Percentiles rank a stretch among this genome's conserved stretches.
Evolutionary conservation across 2,888 invertebrate species (phyloP).

Genomic region (Flexamia atlantica): DNA sequence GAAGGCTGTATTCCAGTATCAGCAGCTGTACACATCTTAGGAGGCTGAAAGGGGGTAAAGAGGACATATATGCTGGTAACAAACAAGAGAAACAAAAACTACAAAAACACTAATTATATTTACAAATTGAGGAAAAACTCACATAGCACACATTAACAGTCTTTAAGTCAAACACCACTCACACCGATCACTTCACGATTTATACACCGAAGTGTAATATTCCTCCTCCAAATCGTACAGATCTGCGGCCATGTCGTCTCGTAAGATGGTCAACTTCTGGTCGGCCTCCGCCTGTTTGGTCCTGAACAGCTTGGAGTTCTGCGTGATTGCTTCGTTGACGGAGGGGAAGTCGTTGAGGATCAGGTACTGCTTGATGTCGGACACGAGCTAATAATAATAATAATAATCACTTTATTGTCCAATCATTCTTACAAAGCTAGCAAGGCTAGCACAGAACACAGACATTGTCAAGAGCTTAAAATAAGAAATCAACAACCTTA

Average conservation of each 20-base stretch:
- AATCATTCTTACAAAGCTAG: no score
- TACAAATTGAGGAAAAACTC: background rate
- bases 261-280: slow-evolving; percentile 92
- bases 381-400: no score
- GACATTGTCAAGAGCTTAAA: no score
- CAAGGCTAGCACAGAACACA: no score
- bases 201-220: slow-evolving; percentile 92
- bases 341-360: slow-evolving; percentile 99
- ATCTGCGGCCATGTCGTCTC: slow-evolving; percentile 97
- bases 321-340: slow-evolving; percentile 97
- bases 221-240: slow-evolving; percentile 95
- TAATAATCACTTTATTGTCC: no score
- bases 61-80: no score
- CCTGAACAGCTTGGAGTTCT: slow-evolving; percentile 92
- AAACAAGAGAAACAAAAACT: no score
- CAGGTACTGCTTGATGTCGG: slow-evolving; percentile 98
- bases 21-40: no score
- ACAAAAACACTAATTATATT: background rate
- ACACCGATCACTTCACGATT: slow-evolving; percentile 71
- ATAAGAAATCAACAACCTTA: no score
- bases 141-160: background rate
- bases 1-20: no score
- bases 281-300: slow-evolving; percentile 96
- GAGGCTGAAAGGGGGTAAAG: no score
- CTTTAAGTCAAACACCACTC: background rate